phyloP scores from a whole-genome alignment of 1,140 invertebrate genomes.

The Stegodyphus mimosarum region DNA sequence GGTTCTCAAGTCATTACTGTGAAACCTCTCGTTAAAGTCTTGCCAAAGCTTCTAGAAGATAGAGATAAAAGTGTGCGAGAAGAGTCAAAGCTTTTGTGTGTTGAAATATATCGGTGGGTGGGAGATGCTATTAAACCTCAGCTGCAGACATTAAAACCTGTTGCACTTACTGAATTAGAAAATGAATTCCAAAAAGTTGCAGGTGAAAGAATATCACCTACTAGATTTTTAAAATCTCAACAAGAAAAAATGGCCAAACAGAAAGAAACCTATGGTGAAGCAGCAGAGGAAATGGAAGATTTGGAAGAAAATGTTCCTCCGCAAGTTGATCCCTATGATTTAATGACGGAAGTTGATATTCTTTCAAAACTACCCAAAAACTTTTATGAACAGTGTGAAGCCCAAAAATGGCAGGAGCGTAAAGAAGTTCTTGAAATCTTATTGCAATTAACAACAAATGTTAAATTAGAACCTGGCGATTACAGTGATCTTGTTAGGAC shows the following conservation, averaged over 20 bases:
- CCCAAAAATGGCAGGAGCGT: constrained; percentile 97
- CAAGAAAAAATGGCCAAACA: constrained; percentile 80
- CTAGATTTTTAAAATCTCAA: constrained; percentile 87
- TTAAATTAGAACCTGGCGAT: constrained; percentile 90
- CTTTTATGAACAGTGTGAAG: constrained; percentile 90
- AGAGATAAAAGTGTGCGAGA: constrained; percentile 92
- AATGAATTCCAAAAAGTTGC: constrained; percentile 85
- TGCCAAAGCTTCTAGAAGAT: constrained; percentile 85
- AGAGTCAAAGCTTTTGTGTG: constrained; percentile 86
- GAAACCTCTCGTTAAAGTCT: constrained; percentile 89
- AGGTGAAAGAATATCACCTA: constrained; percentile 77
- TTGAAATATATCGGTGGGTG: constrained; percentile 95
- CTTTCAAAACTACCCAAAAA: constrained; percentile 92
- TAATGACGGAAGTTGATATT: constrained; percentile 92
- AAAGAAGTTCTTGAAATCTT: constrained; percentile 89
- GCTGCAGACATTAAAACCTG: constrained; percentile 85
- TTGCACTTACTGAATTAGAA: constrained; percentile 84
- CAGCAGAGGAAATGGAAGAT: constrained; percentile 63
- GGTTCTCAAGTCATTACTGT: constrained; percentile 90
- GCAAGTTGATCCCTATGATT: constrained; percentile 86
- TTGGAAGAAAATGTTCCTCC: constrained; percentile 33
- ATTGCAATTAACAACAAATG: constrained; percentile 79
- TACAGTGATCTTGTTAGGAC: constrained; percentile 89
- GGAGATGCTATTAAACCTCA: constrained; percentile 88
- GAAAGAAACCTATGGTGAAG: constrained; percentile 72